Evolutionary conservation across 1,140 invertebrate genomes (phyloP).

Genomic region (Eulimnadia texana): DNA sequence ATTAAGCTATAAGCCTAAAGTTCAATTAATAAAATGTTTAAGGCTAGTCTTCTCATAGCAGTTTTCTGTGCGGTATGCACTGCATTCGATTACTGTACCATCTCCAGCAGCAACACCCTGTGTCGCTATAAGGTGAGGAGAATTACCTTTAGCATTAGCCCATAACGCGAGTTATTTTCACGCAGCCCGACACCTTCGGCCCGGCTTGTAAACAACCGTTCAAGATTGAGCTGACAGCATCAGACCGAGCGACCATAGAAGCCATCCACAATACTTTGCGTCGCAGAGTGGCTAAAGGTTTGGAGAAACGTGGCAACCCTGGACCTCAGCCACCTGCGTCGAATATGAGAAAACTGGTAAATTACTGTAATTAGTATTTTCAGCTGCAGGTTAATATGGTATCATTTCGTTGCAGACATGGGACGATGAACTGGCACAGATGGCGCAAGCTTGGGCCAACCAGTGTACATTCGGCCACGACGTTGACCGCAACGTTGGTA

Average conservation of each 20-base stretch:
- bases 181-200: background rate
- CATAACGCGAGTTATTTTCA: background rate
- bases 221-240: background rate
- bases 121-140: background rate
- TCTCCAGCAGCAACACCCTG: background rate
- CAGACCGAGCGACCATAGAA: constrained; percentile 7
- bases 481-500: constrained; percentile 40
- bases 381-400: background rate
- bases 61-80: background rate
- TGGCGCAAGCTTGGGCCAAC: constrained; percentile 67
- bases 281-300: constrained; percentile 7
- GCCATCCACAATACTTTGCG: constrained; percentile 10
- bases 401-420: constrained; percentile 58
- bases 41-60: background rate
- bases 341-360: constrained; percentile 14
- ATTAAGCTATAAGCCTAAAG: background rate
- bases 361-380: background rate
- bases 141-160: background rate
- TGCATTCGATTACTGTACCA: background rate
- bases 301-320: constrained; percentile 7
- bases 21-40: background rate
- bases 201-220: background rate
- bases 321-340: constrained; percentile 12
- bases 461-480: constrained; percentile 62
- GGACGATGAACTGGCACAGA: constrained; percentile 67